These are phyloP conservation scores for Ploceus nigricollis DNA, from an alignment of 2,113 vertebrate species.

Conservation along the genomic window DNA sequence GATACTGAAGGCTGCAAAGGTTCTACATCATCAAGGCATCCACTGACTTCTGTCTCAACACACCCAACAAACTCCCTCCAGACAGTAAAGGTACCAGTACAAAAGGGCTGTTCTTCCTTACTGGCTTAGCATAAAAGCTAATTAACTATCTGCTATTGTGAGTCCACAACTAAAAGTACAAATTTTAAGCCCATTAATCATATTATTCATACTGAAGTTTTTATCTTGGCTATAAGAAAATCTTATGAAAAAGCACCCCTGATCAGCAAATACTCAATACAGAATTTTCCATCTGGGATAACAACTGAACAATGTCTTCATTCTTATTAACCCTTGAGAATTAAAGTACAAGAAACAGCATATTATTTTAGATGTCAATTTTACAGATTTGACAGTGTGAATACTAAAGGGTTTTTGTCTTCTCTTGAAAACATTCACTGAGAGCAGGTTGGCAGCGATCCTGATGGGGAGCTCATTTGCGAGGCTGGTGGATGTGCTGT, in stretches of 20 bases:
- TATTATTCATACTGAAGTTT: neutral
- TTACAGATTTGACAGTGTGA: neutral
- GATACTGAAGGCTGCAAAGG: neutral
- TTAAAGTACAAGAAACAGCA: neutral
- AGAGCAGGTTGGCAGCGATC: neutral
- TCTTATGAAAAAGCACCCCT: neutral
- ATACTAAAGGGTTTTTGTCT: neutral
- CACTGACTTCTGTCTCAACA: neutral
- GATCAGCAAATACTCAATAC: neutral
- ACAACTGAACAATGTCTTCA: neutral
- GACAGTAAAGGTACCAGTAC: neutral
- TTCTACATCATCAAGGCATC: neutral
- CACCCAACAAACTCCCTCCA: neutral
- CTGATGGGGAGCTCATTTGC: slow-evolving; percentile 80
- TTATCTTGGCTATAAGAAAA: neutral
- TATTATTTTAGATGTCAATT: neutral
- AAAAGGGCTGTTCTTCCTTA: neutral
- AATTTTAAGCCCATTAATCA: neutral
- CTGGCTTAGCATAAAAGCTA: neutral
- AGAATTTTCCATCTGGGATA: neutral
- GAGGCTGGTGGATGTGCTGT: slow-evolving; percentile 96
- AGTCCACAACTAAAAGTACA: neutral
- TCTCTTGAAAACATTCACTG: neutral
- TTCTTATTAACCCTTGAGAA: slow-evolving; percentile 11
- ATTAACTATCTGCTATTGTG: neutral